Evolutionary conservation across 2,113 vertebrate genomes (phyloP).

Genomic region (Coturnix japonica): DNA sequence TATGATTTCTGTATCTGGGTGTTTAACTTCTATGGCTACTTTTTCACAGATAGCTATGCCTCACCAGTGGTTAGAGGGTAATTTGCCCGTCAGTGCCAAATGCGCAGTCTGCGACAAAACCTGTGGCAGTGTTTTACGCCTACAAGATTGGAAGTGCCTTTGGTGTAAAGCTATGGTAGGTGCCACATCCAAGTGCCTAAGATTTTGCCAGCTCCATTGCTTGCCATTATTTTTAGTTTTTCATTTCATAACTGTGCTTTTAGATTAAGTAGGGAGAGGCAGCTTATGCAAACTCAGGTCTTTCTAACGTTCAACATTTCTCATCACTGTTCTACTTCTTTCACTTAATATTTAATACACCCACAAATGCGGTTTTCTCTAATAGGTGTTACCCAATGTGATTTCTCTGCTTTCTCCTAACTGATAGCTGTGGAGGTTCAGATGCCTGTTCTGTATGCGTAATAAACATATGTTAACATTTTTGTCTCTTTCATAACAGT

Average conservation of each 20-base stretch:
- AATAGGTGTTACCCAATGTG: not conserved
- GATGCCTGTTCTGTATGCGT: not conserved
- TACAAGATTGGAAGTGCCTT: slow-evolving; percentile 98
- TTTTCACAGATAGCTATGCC: slow-evolving; percentile 92
- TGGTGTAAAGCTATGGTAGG: slow-evolving; percentile 99
- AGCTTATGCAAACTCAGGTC: not conserved
- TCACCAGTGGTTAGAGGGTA: slow-evolving; percentile 98
- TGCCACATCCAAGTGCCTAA: fast-evolving
- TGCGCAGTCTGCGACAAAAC: slow-evolving; percentile 98
- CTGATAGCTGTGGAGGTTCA: not conserved
- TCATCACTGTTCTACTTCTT: not conserved
- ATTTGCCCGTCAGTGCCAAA: slow-evolving; percentile 96
- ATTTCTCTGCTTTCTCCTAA: slow-evolving; percentile 8
- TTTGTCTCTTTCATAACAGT: not conserved
- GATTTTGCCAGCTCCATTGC: not conserved
- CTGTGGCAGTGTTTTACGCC: slow-evolving; percentile 93
- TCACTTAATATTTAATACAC: not conserved
- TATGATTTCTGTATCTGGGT: not conserved
- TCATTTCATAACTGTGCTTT: not conserved
- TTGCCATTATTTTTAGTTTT: not conserved
- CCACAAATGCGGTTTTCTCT: not conserved
- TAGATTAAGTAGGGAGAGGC: not conserved
- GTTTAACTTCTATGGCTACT: not conserved
- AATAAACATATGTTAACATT: not conserved
- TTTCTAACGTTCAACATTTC: not conserved